Conservation (phyloP, 2,888 invertebrate genomes). For the Cacoxenus indagator region DNA sequence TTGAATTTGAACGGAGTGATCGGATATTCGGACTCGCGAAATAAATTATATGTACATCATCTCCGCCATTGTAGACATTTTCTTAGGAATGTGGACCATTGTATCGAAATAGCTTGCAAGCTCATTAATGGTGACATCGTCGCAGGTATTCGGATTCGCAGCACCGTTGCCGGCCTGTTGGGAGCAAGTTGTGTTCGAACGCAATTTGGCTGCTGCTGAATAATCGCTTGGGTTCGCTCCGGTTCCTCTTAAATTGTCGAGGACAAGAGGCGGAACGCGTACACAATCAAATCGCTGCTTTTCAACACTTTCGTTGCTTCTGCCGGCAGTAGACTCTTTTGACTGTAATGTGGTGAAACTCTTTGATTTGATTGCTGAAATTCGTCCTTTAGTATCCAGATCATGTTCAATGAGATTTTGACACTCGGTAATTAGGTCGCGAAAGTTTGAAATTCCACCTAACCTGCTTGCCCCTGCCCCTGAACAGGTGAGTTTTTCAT, state of each 20-base stretch:
- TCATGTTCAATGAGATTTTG: conserved; percentile 53
- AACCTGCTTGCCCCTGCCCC: conserved; percentile 10
- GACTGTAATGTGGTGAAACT: conserved; percentile 28
- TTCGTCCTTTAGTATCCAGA: conserved; percentile 42
- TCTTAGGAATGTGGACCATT: conserved; percentile 95
- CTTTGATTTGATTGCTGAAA: conserved; percentile 37
- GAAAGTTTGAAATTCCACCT: conserved; percentile 54
- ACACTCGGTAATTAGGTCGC: conserved; percentile 63
- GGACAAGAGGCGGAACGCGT: conserved; percentile 25
- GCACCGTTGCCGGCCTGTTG: conserved; percentile 81
- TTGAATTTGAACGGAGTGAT: no score
- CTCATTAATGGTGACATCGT: conserved; percentile 94
- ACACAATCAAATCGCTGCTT: conserved; percentile 14
- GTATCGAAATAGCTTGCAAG: conserved; percentile 96
- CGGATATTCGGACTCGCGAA: no score
- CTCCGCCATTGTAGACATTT: conserved; percentile 98
- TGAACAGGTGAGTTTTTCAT: conserved; percentile 20
- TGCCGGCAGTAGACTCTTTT: conserved; percentile 30
- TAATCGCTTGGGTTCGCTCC: background rate
- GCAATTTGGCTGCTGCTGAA: conserved; percentile 26
- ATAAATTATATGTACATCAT: conserved; percentile 94
- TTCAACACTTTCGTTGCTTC: conserved; percentile 21
- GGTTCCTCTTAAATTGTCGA: conserved; percentile 1
- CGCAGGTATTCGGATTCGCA: conserved; percentile 35
- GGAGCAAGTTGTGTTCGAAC: conserved; percentile 76